phyloP scores from a whole-genome alignment of 30 jellyfish, hydroid and myxozoan genomes.

The Nemopilema nomurai region DNA sequence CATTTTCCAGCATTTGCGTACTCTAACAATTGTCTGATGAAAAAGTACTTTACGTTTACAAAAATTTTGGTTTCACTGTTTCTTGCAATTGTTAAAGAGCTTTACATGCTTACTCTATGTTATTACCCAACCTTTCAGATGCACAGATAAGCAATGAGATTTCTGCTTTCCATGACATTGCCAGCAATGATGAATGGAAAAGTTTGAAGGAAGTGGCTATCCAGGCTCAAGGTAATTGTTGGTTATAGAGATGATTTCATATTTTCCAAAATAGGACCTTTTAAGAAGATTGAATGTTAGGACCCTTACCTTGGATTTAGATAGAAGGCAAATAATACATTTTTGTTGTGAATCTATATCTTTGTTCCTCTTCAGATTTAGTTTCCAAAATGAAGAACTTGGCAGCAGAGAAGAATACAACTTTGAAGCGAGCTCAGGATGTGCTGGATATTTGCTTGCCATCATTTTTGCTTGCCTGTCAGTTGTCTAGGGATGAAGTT shows the following conservation, averaged over 20 bases:
- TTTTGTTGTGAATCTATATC: too few species aligned
- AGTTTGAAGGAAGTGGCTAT: conserved; percentile 17
- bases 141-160: conserved; percentile 59
- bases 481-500: conserved; percentile 19
- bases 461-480: conserved; percentile 37
- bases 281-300: too few species aligned
- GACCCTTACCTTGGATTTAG: too few species aligned
- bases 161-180: conserved; percentile 17
- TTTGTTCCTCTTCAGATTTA: too few species aligned
- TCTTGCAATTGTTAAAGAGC: too few species aligned
- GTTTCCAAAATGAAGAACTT: conserved; percentile 24
- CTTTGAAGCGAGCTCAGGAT: conserved; percentile 60
- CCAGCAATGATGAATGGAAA: conserved; percentile 17
- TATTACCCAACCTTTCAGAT: conserved; percentile 9
- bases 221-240: conserved; percentile 33
- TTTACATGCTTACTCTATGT: too few species aligned
- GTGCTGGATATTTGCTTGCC: conserved; percentile 50
- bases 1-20: too few species aligned
- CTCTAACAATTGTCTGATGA: too few species aligned
- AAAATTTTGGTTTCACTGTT: too few species aligned
- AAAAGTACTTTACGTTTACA: too few species aligned
- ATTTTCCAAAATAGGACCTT: conserved; percentile 21
- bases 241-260: neutral
- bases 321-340: too few species aligned
- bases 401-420: conserved; percentile 46